Percentiles rank a stretch among this genome's conserved stretches.
phyloP scores from a whole-genome alignment of 2,113 vertebrate species.

The Gulo gulo region DNA sequence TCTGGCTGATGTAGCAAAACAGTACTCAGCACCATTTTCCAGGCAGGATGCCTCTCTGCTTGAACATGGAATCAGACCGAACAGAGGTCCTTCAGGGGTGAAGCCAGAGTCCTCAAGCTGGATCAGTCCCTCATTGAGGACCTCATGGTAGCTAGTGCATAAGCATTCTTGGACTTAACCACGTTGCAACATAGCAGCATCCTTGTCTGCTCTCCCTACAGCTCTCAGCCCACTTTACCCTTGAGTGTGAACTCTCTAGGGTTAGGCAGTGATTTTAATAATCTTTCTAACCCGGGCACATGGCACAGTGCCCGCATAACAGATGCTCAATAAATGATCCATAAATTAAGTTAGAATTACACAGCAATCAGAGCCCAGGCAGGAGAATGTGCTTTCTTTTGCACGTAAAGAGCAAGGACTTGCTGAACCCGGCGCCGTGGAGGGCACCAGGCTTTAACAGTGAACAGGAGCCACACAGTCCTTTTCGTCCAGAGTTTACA shows the following conservation, averaged over 20 bases:
- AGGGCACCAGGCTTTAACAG: neutral
- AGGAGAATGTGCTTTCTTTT: neutral
- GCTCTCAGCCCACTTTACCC: neutral
- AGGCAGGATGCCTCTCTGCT: neutral
- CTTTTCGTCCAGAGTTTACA: neutral
- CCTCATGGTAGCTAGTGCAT: neutral
- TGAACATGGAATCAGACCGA: neutral
- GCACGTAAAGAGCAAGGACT: neutral
- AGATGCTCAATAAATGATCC: conserved; percentile 4
- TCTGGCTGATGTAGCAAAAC: neutral
- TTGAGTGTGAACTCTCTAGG: neutral
- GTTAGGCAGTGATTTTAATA: neutral
- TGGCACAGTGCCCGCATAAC: neutral
- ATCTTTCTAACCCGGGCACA: neutral
- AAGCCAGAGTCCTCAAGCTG: neutral
- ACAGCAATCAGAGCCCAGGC: neutral
- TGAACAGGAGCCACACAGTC: neutral
- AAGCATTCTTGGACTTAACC: neutral
- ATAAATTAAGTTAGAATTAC: neutral
- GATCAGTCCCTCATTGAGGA: neutral
- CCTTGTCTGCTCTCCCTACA: neutral
- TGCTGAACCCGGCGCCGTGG: neutral
- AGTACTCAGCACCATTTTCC: neutral
- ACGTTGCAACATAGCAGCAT: neutral
- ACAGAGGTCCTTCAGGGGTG: neutral